Conservation (phyloP, 2,888 invertebrate species). For the Thumatha senex region DNA sequence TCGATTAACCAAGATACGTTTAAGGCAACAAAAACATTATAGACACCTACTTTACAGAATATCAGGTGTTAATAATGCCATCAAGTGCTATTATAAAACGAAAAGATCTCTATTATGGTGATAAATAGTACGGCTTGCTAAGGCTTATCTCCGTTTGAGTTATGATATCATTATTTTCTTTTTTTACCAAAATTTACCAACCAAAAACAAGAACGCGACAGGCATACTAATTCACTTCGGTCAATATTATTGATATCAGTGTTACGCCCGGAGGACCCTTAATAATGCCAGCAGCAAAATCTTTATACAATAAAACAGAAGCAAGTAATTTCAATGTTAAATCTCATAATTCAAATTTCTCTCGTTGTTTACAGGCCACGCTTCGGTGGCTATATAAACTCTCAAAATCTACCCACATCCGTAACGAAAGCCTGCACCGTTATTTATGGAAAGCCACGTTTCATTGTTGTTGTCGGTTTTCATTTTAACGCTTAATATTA, state of each 20-base stretch:
- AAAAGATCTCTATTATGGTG: slow-evolving; percentile 62
- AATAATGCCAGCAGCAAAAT: slow-evolving; percentile 58
- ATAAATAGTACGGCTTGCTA: slow-evolving; percentile 70
- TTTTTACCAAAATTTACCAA: slow-evolving; percentile 75
- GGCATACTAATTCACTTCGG: slow-evolving; percentile 76
- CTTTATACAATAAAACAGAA: slow-evolving; percentile 69
- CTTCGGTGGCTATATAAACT: slow-evolving; percentile 71
- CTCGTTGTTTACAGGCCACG: slow-evolving; percentile 70
- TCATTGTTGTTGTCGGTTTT: slow-evolving; percentile 79
- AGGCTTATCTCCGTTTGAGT: slow-evolving; percentile 76
- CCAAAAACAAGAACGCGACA: slow-evolving; percentile 67
- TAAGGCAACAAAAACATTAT: slow-evolving; percentile 7
- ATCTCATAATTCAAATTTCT: slow-evolving; percentile 77
- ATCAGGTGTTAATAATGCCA: slow-evolving; percentile 48
- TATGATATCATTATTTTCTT: slow-evolving; percentile 79
- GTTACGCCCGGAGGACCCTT: slow-evolving; percentile 44
- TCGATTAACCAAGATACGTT: slow-evolving; percentile 35
- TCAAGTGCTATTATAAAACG: slow-evolving; percentile 47
- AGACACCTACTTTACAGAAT: slow-evolving; percentile 9
- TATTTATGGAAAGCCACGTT: slow-evolving; percentile 79
- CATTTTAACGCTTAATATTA: slow-evolving; percentile 76
- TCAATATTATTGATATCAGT: slow-evolving; percentile 73
- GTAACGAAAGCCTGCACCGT: slow-evolving; percentile 76
- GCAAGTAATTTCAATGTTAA: slow-evolving; percentile 68
- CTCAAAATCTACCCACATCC: slow-evolving; percentile 79